Conservation (phyloP, 1,140 invertebrate species). For the Zaprionus gabonicus region DNA sequence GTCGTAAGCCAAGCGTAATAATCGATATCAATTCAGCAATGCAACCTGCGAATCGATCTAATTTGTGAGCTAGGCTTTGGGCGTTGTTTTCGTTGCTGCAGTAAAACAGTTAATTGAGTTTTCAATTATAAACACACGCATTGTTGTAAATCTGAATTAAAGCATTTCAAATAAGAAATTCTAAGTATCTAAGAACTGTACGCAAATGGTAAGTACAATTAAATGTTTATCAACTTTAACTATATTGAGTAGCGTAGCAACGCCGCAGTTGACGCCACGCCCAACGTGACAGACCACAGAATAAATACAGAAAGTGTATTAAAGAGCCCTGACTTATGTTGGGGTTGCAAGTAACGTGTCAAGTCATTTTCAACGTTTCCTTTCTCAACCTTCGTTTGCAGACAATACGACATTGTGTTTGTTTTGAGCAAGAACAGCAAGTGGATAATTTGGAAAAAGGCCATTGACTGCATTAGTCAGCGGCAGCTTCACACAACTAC, state of each 20-base stretch:
- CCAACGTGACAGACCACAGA: conserved; percentile 57
- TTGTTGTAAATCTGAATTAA: conserved; percentile 32
- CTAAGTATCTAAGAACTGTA: conserved; percentile 13
- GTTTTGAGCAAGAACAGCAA: conserved; percentile 28
- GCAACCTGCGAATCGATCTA: conserved; percentile 19
- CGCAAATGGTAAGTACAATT: conserved; percentile 60
- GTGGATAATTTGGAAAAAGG: conserved; percentile 29
- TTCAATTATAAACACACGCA: neutral
- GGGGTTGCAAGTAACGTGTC: conserved; percentile 40
- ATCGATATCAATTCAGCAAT: conserved; percentile 26
- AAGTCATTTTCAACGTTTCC: conserved; percentile 32
- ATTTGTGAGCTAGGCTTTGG: conserved; percentile 70
- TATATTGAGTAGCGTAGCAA: conserved; percentile 10
- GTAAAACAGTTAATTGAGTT: conserved; percentile 18
- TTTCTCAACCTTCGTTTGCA: conserved; percentile 37
- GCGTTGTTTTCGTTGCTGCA: conserved; percentile 68
- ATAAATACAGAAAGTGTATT: conserved; percentile 4
- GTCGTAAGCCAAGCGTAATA: neutral
- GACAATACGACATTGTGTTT: conserved; percentile 43
- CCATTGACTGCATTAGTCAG: conserved; percentile 44
- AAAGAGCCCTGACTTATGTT: conserved; percentile 8
- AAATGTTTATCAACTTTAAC: neutral
- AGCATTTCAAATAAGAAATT: conserved; percentile 27
- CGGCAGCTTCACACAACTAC: conserved; percentile 38
- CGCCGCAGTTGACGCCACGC: conserved; percentile 56